Evolutionary conservation across 2,113 vertebrate genomes (phyloP).

Genomic region (Elaphurus davidianus): DNA sequence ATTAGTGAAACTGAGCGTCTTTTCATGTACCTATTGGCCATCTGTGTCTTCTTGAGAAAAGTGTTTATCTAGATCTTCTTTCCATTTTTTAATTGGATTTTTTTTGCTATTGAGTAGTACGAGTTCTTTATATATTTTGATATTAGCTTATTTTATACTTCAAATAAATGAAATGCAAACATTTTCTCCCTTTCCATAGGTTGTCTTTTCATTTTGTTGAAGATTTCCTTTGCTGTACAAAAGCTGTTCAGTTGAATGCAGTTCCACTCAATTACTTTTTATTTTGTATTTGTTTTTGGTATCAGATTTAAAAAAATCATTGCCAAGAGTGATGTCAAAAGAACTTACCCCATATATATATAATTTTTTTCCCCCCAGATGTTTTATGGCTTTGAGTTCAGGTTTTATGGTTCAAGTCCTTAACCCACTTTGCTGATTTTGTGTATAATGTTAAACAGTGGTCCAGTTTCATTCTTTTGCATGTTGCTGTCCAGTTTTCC

Average conservation of each 20-base stretch:
- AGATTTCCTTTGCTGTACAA: not conserved
- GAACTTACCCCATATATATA: not conserved
- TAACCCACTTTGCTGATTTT: not conserved
- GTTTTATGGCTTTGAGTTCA: not conserved
- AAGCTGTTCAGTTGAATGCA: not conserved
- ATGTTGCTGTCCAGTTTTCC: not conserved
- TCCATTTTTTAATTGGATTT: not conserved
- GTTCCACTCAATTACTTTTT: not conserved
- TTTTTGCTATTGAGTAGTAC: not conserved
- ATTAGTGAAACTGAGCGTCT: not conserved
- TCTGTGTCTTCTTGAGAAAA: not conserved
- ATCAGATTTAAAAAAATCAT: not conserved
- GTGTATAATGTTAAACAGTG: not conserved
- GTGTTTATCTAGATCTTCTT: not conserved
- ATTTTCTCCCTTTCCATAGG: not conserved
- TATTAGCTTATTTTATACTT: not conserved
- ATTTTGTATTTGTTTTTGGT: not conserved
- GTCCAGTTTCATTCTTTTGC: not conserved
- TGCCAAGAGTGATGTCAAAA: not conserved
- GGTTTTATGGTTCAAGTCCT: not conserved
- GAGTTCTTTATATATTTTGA: not conserved
- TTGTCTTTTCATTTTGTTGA: not conserved
- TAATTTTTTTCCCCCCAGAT: not conserved
- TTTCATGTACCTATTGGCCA: not conserved
- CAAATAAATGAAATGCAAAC: not conserved